Base-by-base conservation (phyloP, 2,113 vertebrate species). In the Cepphus grylle region DNA sequence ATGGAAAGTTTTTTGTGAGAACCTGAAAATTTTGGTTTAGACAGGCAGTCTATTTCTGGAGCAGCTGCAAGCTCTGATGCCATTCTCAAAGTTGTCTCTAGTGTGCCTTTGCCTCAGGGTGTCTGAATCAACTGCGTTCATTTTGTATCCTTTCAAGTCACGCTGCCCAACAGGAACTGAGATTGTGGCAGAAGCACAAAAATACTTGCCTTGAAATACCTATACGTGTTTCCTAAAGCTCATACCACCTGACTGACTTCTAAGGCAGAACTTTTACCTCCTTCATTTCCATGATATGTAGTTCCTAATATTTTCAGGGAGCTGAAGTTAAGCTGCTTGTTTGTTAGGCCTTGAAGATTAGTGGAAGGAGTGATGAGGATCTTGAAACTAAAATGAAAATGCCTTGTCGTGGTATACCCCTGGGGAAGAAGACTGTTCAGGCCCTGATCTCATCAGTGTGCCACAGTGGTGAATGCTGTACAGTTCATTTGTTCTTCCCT, bases 201-300 rank as follows among this genome's bases (percentile, higher is more conserved):
- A 89, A 32, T 52, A 52, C 26, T 66, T 83, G 38, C 45, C 32
- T 58, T 52, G 79, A 70, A 93, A 84, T 78, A 55, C 52, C 27
- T 36, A 21, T 25, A 4, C 36, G 30, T 12, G 6, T 65, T 84
- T 92, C 38, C 29, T 49, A 80, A 82, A 94, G 65, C 74, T 77
- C 7, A 1, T 21, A 10, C 20, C 19, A 30, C 25, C 67, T 66
- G 34, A 43, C 38, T 87, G 55, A 70, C 26, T 70, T 58, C 69
- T 52, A 72, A 58, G 65, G 42, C 52, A 53, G 56, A 32, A 26
- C 22, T 62, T 81, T 25, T 79, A 32, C 25, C 40, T 65, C 43
- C 58, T 85, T 42, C 19, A 25, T 47, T 32, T 80, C 58, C 20
- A 1, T 40, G 38, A 40, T 65, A 36, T 0, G 0, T 40, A 50